Evolutionary conservation across 2,113 vertebrate species (phyloP).

Genomic region (Helogale parvula): DNA sequence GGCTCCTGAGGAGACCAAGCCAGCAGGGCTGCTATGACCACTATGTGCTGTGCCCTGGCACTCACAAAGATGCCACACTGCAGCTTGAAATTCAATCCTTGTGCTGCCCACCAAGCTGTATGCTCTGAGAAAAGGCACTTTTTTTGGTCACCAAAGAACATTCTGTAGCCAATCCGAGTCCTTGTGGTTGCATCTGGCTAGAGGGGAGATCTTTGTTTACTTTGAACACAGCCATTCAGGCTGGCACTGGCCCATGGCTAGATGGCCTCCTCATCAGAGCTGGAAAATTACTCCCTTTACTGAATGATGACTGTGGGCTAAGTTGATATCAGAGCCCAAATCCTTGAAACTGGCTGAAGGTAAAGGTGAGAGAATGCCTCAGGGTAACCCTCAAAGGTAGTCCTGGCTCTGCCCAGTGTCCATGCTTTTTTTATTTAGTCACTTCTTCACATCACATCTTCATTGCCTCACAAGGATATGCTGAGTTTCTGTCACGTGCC

Average conservation of each 20-base stretch:
- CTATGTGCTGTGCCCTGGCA: not conserved
- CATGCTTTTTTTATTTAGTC: not conserved
- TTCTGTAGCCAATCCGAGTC: not conserved
- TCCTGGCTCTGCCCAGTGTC: not conserved
- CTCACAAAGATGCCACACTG: not conserved
- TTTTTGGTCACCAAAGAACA: not conserved
- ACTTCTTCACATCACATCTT: not conserved
- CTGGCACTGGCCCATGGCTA: not conserved
- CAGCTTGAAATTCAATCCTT: not conserved
- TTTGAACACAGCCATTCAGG: not conserved
- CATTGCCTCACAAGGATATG: not conserved
- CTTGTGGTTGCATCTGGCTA: not conserved
- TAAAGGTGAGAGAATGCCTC: not conserved
- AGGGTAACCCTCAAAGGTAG: not conserved
- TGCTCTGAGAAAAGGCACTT: not conserved
- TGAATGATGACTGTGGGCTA: not conserved
- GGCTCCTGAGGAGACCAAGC: not conserved
- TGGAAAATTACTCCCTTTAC: not conserved
- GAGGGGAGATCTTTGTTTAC: not conserved
- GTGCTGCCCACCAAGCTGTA: not conserved
- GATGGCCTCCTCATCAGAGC: not conserved
- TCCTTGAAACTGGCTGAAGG: not conserved
- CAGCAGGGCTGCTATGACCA: not conserved
- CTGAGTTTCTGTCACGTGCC: not conserved
- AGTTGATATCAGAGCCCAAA: not conserved